Evolutionary conservation across 2,797 vertebrate species (phyloP).

Genomic region (Myotis planiceps): DNA sequence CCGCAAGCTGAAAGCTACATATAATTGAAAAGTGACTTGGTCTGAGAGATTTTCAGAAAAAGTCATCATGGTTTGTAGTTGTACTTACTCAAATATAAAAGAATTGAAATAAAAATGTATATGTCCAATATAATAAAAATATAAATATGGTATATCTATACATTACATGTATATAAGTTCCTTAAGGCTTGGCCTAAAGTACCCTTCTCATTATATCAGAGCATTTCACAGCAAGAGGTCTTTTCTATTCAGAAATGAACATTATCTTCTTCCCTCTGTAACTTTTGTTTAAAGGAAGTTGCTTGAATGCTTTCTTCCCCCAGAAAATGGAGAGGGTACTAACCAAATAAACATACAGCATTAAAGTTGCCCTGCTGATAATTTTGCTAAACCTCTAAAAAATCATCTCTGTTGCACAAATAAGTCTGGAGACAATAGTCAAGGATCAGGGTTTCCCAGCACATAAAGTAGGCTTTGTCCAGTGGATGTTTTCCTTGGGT

Average conservation of each 20-base stretch:
- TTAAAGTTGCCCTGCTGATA: constrained; percentile 43
- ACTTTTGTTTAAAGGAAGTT: constrained; percentile 46
- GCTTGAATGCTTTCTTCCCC: constrained; percentile 8
- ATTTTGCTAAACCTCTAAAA: constrained; percentile 71
- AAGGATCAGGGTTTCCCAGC: constrained; percentile 60
- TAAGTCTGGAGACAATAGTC: constrained; percentile 74
- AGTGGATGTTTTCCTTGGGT: constrained; percentile 65
- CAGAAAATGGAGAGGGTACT: constrained; percentile 24
- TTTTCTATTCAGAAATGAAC: background rate
- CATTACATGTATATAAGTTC: background rate
- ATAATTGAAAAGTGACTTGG: background rate
- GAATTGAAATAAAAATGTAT: background rate
- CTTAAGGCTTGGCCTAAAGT: background rate
- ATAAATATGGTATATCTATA: background rate
- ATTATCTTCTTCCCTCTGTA: constrained; percentile 8
- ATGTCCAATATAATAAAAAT: background rate
- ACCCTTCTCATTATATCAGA: background rate
- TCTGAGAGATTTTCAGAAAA: background rate
- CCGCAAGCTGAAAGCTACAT: background rate
- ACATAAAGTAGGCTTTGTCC: constrained; percentile 79
- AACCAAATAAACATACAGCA: constrained; percentile 40
- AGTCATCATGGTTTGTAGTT: background rate
- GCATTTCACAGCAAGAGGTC: background rate
- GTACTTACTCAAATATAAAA: background rate
- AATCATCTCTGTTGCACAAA: constrained; percentile 72